phyloP scores from a whole-genome alignment of 1,140 invertebrate species.

The Cataglyphis hispanica region DNA sequence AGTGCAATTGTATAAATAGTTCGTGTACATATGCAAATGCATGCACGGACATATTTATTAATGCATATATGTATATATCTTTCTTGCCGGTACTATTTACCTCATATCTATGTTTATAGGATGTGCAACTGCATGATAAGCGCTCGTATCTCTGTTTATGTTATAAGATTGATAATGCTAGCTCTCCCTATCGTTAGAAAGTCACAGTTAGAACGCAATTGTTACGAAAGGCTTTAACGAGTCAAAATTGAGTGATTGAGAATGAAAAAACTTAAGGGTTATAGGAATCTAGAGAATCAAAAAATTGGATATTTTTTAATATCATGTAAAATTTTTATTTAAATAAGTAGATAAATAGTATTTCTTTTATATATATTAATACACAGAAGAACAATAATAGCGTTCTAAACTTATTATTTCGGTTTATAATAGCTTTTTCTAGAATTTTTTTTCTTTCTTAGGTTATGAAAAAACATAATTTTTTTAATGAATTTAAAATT shows the following conservation, averaged over 20 bases:
- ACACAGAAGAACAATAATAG: no score
- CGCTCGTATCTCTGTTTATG: slow-evolving; percentile 77
- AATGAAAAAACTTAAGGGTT: background rate
- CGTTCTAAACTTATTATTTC: no score
- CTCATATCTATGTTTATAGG: slow-evolving; percentile 75
- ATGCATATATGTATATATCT: slow-evolving; percentile 1
- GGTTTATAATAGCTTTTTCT: no score
- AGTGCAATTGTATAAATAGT: slow-evolving; percentile 54
- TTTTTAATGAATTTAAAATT: no score
- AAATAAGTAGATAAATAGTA: no score
- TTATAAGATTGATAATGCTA: slow-evolving; percentile 75
- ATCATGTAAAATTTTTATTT: no score
- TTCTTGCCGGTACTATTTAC: slow-evolving; percentile 45
- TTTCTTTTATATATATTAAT: no score
- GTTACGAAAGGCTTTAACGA: background rate
- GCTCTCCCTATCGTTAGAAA: slow-evolving; percentile 19
- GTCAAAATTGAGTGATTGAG: slow-evolving; percentile 10
- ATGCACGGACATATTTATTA: slow-evolving; percentile 17
- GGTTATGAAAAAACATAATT: no score
- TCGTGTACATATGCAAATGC: slow-evolving; percentile 10
- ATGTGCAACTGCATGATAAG: slow-evolving; percentile 77
- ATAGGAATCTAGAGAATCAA: no score
- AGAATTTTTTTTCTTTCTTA: no score
- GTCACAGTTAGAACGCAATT: slow-evolving; percentile 27
- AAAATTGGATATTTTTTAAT: no score